A percentile compares a stretch with the other conserved stretches of the same genome.
These are phyloP conservation scores for Epizoanthus stellaris DNA, from an alignment of 92 coral and sea anemone genomes.

Conservation along the genomic window DNA sequence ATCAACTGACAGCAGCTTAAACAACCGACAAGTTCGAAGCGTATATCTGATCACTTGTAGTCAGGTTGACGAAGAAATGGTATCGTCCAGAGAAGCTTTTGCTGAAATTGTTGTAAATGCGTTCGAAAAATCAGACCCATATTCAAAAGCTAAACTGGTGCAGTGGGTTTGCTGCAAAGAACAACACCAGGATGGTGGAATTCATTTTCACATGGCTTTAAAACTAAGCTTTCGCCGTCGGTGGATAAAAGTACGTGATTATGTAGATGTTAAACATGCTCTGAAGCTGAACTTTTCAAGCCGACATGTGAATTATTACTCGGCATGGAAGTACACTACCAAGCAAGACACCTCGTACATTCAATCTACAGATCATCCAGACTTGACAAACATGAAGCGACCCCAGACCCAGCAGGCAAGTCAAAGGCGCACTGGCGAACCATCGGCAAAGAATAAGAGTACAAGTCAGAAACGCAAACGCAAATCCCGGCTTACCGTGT, in stretches of 20 bases:
- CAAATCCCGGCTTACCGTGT: conserved; percentile 36
- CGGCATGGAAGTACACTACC: conserved; percentile 35
- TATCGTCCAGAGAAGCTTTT: conserved; percentile 18
- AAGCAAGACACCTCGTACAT: conserved; percentile 35
- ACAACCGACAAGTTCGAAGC: too few species aligned
- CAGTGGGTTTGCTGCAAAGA: conserved; percentile 30
- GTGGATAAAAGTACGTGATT: conserved; percentile 39
- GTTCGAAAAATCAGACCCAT: conserved; percentile 14
- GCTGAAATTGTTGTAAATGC: conserved; percentile 7
- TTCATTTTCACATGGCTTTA: conserved; percentile 16
- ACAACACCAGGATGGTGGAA: conserved; percentile 3
- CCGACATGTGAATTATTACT: conserved; percentile 44
- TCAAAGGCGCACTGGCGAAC: background rate
- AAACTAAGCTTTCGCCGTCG: conserved; percentile 22
- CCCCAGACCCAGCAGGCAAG: conserved; percentile 39
- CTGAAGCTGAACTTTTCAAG: conserved; percentile 43
- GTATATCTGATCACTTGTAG: too few species aligned
- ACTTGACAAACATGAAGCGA: conserved; percentile 11
- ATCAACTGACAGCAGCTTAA: too few species aligned
- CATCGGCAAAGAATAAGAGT: background rate
- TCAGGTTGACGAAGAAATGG: too few species aligned
- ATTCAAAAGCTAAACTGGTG: conserved; percentile 4
- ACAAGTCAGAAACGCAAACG: conserved; percentile 7
- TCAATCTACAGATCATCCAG: conserved; percentile 35
- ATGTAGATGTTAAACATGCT: conserved; percentile 14